These are phyloP conservation scores for Onychostoma macrolepis DNA, from an alignment of 2,113 vertebrate genomes.

Conservation along the genomic window DNA sequence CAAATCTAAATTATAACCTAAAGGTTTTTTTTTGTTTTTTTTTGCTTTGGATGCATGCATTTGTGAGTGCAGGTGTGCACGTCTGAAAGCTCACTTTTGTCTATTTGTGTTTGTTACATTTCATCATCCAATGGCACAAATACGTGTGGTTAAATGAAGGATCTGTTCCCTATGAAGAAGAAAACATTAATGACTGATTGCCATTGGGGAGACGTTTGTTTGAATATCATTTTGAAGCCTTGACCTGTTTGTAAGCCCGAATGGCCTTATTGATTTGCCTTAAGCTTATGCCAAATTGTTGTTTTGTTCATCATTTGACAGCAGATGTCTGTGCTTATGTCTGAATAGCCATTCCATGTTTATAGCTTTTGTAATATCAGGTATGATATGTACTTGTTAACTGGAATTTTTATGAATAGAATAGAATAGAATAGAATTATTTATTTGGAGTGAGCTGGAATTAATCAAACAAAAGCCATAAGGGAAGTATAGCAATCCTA, in stretches of 20 bases:
- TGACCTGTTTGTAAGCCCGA: neutral
- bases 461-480: conserved; percentile 33
- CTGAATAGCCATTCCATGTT: conserved; percentile 54
- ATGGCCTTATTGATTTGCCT: conserved; percentile 41
- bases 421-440: conserved; percentile 47
- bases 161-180: conserved; percentile 6
- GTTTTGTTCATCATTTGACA: conserved; percentile 34
- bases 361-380: conserved; percentile 40
- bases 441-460: conserved; percentile 51
- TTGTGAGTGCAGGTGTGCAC: conserved; percentile 12
- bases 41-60: conserved; percentile 14
- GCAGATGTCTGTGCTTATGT: conserved; percentile 32
- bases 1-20: neutral
- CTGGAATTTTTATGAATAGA: conserved; percentile 50
- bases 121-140: conserved; percentile 22
- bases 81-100: neutral
- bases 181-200: conserved; percentile 42
- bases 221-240: conserved; percentile 16
- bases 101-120: conserved; percentile 7
- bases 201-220: neutral
- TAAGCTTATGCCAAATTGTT: conserved; percentile 40
- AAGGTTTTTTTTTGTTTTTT: neutral
- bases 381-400: conserved; percentile 40
- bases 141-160: conserved; percentile 25
- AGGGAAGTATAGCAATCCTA: conserved; percentile 6